These are phyloP conservation scores for Tachyglossus aculeatus DNA, from an alignment of 2,797 vertebrate species.

Conservation along the genomic window DNA sequence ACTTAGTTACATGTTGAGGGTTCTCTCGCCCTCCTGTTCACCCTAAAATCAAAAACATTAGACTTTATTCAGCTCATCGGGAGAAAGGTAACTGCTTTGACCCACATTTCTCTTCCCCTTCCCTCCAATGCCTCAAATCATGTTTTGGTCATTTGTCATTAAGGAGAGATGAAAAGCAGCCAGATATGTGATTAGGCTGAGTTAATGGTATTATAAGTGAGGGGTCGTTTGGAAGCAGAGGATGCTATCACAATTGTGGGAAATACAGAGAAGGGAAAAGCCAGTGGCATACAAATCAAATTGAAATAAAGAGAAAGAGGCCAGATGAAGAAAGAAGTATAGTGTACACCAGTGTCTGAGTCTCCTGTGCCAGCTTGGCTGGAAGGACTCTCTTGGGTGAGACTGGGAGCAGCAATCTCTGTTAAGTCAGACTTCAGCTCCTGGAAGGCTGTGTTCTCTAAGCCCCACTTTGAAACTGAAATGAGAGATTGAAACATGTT, in stretches of 20 bases:
- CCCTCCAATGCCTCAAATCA: background rate
- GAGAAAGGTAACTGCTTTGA: too few relatives aligned
- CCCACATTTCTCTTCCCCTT: background rate
- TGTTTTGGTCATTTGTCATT: too few relatives aligned
- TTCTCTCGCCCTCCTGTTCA: too few relatives aligned
- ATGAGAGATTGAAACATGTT: background rate
- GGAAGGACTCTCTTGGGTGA: conserved; percentile 49
- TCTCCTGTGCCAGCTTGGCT: conserved; percentile 29
- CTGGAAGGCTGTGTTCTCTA: conserved; percentile 77
- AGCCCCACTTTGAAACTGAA: conserved; percentile 81
- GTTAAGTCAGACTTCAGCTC: conserved; percentile 90
- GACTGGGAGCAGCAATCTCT: conserved; percentile 81
- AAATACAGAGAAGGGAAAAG: background rate
- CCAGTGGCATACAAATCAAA: background rate
- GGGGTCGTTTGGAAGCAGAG: too few relatives aligned
- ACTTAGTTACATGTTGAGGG: too few relatives aligned
- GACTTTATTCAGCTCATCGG: too few relatives aligned
- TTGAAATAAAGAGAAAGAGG: background rate
- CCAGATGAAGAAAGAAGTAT: background rate
- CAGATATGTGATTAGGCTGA: too few relatives aligned
- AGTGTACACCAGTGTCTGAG: conserved; percentile 31
- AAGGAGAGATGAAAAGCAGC: too few relatives aligned
- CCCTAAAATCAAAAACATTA: too few relatives aligned
- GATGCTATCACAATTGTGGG: background rate
- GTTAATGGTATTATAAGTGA: too few relatives aligned